Conservation (phyloP, 2,797 vertebrate genomes). For the Melanogrammus aeglefinus region DNA sequence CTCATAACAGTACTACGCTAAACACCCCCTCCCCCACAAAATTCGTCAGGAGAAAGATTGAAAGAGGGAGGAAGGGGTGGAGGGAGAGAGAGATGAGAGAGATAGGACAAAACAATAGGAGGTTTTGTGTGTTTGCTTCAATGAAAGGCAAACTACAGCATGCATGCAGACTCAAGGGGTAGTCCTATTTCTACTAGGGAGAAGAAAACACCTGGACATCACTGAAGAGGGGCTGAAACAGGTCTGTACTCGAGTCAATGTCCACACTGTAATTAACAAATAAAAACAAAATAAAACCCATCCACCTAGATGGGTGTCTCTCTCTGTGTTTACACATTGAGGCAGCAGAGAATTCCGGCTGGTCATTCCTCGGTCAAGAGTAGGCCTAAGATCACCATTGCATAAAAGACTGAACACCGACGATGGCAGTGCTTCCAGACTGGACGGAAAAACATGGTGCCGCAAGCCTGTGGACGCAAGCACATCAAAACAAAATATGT, state of each 20-base stretch:
- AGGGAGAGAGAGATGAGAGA: constrained; percentile 2
- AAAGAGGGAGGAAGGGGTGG: background rate
- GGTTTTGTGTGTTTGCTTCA: background rate
- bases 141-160: background rate
- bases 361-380: constrained; percentile 32
- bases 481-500: constrained; percentile 17
- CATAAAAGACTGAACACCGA: constrained; percentile 33
- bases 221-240: constrained; percentile 27
- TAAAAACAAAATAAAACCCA: constrained; percentile 26
- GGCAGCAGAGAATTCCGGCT: constrained; percentile 32
- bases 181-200: background rate
- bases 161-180: background rate
- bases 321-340: constrained; percentile 25
- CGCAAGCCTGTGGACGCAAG: background rate
- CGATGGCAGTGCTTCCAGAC: constrained; percentile 44
- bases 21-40: background rate
- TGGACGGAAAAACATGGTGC: constrained; percentile 28
- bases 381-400: constrained; percentile 36
- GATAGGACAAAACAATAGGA: background rate
- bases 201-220: constrained; percentile 26
- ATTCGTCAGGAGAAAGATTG: background rate
- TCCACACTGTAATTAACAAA: constrained; percentile 41
- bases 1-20: background rate
- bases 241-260: constrained; percentile 37
- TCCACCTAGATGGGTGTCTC: constrained; percentile 37